Evolutionary conservation across 2,888 invertebrate genomes (phyloP), one percentile per base, ranked within the genome.

Genomic region (Exephanes ischioxanthus): DNA sequence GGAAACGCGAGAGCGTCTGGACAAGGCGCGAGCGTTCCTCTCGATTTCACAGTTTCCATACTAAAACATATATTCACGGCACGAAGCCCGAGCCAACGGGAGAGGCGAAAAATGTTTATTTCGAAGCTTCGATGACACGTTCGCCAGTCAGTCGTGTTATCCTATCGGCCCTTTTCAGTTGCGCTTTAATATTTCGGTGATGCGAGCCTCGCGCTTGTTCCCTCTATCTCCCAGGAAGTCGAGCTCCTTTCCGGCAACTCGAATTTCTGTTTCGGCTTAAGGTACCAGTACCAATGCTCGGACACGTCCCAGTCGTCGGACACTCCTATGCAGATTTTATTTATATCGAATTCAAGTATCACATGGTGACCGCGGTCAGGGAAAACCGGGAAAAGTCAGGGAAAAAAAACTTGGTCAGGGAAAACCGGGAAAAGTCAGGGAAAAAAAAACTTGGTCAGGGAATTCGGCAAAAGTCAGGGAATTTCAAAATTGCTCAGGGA

Each of bases 1-100:
- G 92, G 92, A 91, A 89, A 91, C 89, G 89, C 88, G 85, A 87
- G 70, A 92, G 83, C 91, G 92, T 93, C 92, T 93, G 92, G 92
- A 92, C 92, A 90, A 86, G 79, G 58, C 19, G 79, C 72, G 68
- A 68, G 84, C 86, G 66, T 89, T 85, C 71, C 79, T 76, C 71
- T 77, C 61, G 66, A 66, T 83, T 76, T 85, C 80, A 66, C 80
- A 41, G 53, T 75, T 75, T 75, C 48, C 45, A 53, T 61, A 48
- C 68, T 72, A 67, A 75, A 78, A 73, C 66, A 22, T 3, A 16
- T 19, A 16, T 22, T 58, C 67, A 6, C 19, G 58, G 33, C n/a
- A 55, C 61, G 68, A 61, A 51, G 48, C n/a, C 26, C 45, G 26
- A 30, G 61, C 67, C 79, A 82, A 41, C 61, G 71, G 67, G 48